Evolutionary conservation across 2,797 vertebrate genomes (phyloP), one percentile per base, ranked within the genome.

Genomic region (Sebastes kiyomatsui): DNA sequence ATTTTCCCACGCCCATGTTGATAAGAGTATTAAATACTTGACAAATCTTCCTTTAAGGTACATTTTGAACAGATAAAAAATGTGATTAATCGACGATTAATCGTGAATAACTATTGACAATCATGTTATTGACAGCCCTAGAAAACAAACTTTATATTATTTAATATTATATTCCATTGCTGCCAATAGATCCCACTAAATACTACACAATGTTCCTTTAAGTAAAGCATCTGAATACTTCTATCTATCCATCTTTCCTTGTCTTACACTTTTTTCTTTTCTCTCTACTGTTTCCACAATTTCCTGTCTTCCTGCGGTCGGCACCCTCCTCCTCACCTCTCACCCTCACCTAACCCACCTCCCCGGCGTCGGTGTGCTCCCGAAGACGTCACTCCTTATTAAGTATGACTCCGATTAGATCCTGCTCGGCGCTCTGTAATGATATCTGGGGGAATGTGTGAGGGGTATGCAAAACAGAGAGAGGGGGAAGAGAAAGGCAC

Each of bases 311-410:
- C 9, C 16, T 33, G 27, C 25, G 5, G 6, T 28, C 3, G 5
- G 22, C n/a, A 23, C 64, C 33, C n/a, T 72, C 46, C 32, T 30
- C 30, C 38, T 38, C 35, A 38, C 23, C 27, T 46, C 62, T 56
- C 54, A 52, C 11, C 25, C 6, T 33, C 56, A 60, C 11, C 27
- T 5, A n/a, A 52, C 28, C 13, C 67, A 25, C 72, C 52, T 33
- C 52, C 61, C 11, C 7, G 42, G 65, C 28, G 64, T 46, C 38
- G 3, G 2, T 27, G 28, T 52, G 66, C 52, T 82, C 59, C 67
- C n/a, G 38, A 75, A 61, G 59, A 81, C 4, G 25, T 76, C 59
- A 32, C 33, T 67, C 46, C 58, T 75, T 28, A 66, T 81, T 75
- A 77, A 74, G 49, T 25, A 49, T 14, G 35, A 69, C 38, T 72